Evolutionary conservation across 2,113 vertebrate species (phyloP), one percentile per base, ranked within the genome.

Genomic region (Edolisoma coerulescens): DNA sequence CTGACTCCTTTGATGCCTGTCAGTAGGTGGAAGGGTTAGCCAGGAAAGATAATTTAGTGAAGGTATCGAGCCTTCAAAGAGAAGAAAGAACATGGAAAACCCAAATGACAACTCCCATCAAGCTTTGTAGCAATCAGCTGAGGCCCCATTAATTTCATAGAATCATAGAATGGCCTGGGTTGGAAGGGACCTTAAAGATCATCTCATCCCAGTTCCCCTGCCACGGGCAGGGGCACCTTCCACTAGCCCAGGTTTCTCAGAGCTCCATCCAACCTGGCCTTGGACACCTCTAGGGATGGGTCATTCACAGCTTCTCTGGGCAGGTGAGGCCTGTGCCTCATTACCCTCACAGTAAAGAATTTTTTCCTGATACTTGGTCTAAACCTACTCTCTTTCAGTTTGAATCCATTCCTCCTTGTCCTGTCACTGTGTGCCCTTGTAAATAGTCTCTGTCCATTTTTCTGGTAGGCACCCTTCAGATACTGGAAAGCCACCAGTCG

Each of bases 121-220:
- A 88, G 23, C 30, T 27, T 9, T 82, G 42, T 13, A 81, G 68
- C 20, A 61, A 47, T 59, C 59, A 61, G 7, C 18, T 67, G 54
- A 84, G 6, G 8, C 23, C 33, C 12, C 8, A 15, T 23, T 73
- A 53, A 50, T 54, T 68, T 54, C 30, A 47, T 0, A 22, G 37
- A 59, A 28, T 12, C 28, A 21, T 15, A 39, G 19, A 60, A 26
- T 39, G 39, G 16, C 13, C 11, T 39, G 24, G 47, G 9, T 41
- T 41, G 39, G 39, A 53, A 61, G 8, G 4, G 20, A 18, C 24
- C 5, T 32, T 68, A 61, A 53, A 76, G 39, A 68, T 22, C 53
- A 26, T 15, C 30, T 30, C 0, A 0, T 75, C 30, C 39, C 69
- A 60, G 8, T 3, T 7, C 10, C 6, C 9, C 39, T 60, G 20